Base-by-base conservation (phyloP, 2,888 invertebrate genomes). In the Caenorhabditis sp. region DNA sequence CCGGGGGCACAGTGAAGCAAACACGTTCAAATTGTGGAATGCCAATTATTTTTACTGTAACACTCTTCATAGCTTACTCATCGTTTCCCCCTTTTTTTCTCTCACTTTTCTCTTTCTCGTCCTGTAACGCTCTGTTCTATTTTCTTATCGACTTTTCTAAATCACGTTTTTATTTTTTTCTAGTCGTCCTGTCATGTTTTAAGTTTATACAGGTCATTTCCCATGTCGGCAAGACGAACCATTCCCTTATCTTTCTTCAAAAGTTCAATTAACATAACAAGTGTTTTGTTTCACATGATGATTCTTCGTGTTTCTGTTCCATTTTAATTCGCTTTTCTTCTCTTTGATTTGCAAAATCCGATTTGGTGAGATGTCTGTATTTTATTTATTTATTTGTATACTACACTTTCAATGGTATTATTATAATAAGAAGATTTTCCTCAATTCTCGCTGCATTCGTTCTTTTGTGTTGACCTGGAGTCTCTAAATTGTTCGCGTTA, bases 401-500 rank as follows among this genome's bases (percentile, higher is more conserved):
- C 50, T 51, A 51, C 8, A 13, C n/a, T n/a, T 24, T 47, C 44
- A 62, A 62, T 61, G 40, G 9, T 67, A 58, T n/a, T n/a, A n/a
- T n/a, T n/a, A 32, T 40, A 18, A 56, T 26, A 22, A 67, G 44
- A 56, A 11, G 56, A 40, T 55, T 53, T 32, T 44, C 13, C 28
- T 47, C 47, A 13, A 56, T 69, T 55, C 50, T 9, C 40, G 13
- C 13, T 13, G 40, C 15, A 9, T 40, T 15, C 15, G 9, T 40
- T 40, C 32, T 32, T 32, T 32, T 32, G 32, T 6, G 4, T 32
- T 32, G 32, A 5, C 13, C 65, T 58, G 44, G 32, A 56, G 67
- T 37, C 47, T 61, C 28, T 9, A 47, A 76, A 61, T 76, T 67
- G 76, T 67, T 67, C 60, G 60, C 60, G 9, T 67, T n/a, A 20